Percentiles rank a stretch among this genome's conserved stretches.
These are phyloP conservation scores for Heliocidaris erythrogramma DNA, from an alignment of 35 echinoderm and acorn worm species.

Conservation along the genomic window DNA sequence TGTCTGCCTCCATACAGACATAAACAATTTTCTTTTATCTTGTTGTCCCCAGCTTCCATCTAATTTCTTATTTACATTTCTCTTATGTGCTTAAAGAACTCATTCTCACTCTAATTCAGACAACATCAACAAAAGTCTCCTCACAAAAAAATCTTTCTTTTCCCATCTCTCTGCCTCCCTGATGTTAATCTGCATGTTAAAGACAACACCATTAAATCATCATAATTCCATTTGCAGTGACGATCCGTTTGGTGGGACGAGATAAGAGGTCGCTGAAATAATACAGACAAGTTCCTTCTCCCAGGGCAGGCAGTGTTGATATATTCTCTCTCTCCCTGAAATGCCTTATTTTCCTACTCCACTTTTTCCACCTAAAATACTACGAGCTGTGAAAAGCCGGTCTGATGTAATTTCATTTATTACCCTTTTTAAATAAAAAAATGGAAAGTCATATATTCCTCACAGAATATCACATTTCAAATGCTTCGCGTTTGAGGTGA, in stretches of 20 bases:
- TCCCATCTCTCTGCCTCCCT: background rate
- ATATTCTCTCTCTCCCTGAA: background rate
- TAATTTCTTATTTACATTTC: background rate
- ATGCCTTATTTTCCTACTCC: background rate
- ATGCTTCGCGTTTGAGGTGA: background rate
- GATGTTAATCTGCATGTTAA: conserved; percentile 29
- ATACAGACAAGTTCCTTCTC: background rate
- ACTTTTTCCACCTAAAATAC: background rate
- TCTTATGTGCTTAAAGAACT: background rate
- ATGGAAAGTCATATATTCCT: background rate
- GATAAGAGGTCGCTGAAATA: conserved; percentile 35
- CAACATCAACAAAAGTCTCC: background rate
- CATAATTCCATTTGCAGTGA: conserved; percentile 39
- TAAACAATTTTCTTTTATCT: background rate
- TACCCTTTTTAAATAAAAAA: too few relatives aligned
- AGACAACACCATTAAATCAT: background rate
- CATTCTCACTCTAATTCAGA: background rate
- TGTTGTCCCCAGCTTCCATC: background rate
- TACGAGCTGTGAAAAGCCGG: background rate
- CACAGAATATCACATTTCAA: background rate
- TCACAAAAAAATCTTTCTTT: background rate
- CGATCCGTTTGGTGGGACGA: conserved; percentile 19
- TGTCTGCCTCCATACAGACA: too few relatives aligned
- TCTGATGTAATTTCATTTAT: background rate
- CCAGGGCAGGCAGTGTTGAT: background rate